Evolutionary conservation across 1,140 invertebrate species (phyloP).

Genomic region (Drosophila asahinai): DNA sequence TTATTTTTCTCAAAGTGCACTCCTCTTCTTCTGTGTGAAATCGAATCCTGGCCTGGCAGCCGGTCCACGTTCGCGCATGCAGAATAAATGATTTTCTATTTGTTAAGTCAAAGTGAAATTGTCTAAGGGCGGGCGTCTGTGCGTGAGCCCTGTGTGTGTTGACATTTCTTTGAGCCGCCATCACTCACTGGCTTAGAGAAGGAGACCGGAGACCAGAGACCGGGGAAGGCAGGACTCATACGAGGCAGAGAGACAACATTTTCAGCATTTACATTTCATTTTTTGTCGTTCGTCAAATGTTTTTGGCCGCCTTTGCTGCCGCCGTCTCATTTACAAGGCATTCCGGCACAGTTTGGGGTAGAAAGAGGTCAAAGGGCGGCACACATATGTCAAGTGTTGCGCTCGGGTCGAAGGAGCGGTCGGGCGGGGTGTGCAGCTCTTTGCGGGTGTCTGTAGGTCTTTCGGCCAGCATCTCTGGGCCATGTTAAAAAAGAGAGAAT

Average conservation of each 20-base stretch:
- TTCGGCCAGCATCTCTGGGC: conserved; percentile 46
- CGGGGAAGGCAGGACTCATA: conserved; percentile 23
- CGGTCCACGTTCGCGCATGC: conserved; percentile 60
- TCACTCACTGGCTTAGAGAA: conserved; percentile 64
- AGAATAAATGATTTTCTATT: conserved; percentile 83
- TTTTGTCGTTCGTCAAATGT: conserved; percentile 66
- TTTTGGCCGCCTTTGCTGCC: conserved; percentile 34
- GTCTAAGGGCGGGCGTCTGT: conserved; percentile 46
- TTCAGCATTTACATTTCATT: conserved; percentile 74
- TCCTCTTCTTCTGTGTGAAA: conserved; percentile 34
- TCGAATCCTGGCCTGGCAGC: conserved; percentile 62
- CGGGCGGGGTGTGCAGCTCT: conserved; percentile 19
- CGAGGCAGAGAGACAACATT: conserved; percentile 64
- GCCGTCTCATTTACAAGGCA: conserved; percentile 67
- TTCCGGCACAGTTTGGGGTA: conserved; percentile 2
- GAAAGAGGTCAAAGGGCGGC: conserved; percentile 81
- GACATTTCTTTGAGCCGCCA: conserved; percentile 81
- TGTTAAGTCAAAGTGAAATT: conserved; percentile 82
- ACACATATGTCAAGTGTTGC: conserved; percentile 80
- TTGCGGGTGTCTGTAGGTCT: conserved; percentile 31
- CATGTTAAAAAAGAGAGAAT: conserved; percentile 35
- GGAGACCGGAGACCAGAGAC: neutral
- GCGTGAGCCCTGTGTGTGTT: conserved; percentile 69
- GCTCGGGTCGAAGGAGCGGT: conserved; percentile 18
- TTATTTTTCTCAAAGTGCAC: conserved; percentile 10